These are phyloP conservation scores for Oncopodura yosiiana DNA, from an alignment of 1,140 invertebrate genomes.

Conservation along the genomic window DNA sequence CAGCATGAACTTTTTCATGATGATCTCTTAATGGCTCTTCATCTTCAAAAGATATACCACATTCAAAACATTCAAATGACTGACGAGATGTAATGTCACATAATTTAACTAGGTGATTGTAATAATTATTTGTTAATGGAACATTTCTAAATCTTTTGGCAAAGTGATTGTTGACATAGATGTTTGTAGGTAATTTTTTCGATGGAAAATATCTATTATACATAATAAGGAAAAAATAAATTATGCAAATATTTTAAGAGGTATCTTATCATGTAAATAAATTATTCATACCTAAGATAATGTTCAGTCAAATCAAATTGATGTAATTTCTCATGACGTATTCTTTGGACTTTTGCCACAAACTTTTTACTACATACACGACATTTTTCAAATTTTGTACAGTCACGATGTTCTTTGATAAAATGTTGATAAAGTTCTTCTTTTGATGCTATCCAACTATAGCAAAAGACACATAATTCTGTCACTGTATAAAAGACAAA, in stretches of 20 bases:
- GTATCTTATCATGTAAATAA: background rate
- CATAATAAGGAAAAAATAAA: conserved; percentile 1
- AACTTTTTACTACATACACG: conserved; percentile 16
- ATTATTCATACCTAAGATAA: conserved; percentile 10
- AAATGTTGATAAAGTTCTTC: conserved; percentile 16
- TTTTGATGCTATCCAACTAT: conserved; percentile 16
- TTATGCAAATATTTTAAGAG: background rate
- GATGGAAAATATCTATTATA: conserved; percentile 9
- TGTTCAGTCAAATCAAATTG: conserved; percentile 20
- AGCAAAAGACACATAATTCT: conserved; percentile 26
- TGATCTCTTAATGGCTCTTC: conserved; percentile 18
- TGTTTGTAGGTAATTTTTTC: conserved; percentile 12
- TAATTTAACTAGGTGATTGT: conserved; percentile 1
- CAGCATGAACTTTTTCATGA: conserved; percentile 24
- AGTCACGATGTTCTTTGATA: conserved; percentile 12
- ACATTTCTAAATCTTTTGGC: conserved; percentile 20
- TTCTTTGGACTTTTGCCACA: conserved; percentile 16
- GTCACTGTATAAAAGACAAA: conserved; percentile 17
- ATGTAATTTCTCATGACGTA: conserved; percentile 26
- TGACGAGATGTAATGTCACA: background rate
- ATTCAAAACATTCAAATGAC: conserved; percentile 23
- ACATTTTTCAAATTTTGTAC: conserved; percentile 20
- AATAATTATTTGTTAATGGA: conserved; percentile 19
- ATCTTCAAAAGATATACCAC: conserved; percentile 5
- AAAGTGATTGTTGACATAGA: conserved; percentile 19